Evolutionary conservation across 2,113 vertebrate genomes (phyloP).

Genomic region (Oreotrochilus melanogaster): DNA sequence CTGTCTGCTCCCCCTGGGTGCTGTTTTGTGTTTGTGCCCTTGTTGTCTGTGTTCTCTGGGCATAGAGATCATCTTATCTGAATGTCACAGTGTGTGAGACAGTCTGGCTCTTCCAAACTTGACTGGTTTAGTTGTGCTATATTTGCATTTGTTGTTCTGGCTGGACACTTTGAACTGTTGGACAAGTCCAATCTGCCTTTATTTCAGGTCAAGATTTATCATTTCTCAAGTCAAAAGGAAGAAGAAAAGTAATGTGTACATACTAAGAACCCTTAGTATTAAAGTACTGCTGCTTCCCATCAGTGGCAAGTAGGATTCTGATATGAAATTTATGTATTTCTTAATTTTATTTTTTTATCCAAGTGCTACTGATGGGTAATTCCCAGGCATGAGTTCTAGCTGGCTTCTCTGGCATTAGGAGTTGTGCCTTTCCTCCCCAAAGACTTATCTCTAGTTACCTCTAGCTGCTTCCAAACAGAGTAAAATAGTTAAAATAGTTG

Average conservation of each 20-base stretch:
- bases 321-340: background rate
- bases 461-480: too few relatives aligned
- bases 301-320: background rate
- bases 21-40: background rate
- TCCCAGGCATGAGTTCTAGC: too few relatives aligned
- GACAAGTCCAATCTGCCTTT: background rate
- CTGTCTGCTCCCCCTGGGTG: background rate
- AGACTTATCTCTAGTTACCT: too few relatives aligned
- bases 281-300: background rate
- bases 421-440: too few relatives aligned
- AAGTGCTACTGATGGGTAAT: too few relatives aligned
- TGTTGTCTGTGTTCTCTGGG: background rate
- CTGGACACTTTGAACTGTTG: background rate
- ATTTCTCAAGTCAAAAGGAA: background rate
- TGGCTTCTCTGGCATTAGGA: too few relatives aligned
- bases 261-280: background rate
- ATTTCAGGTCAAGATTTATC: background rate
- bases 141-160: background rate
- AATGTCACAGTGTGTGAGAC: background rate
- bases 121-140: background rate
- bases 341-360: background rate
- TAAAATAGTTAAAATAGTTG: background rate
- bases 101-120: background rate
- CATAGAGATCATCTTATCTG: background rate
- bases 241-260: background rate